phyloP scores from a whole-genome alignment of 2,797 vertebrate species.

The Mormyrus hasselquistii region DNA sequence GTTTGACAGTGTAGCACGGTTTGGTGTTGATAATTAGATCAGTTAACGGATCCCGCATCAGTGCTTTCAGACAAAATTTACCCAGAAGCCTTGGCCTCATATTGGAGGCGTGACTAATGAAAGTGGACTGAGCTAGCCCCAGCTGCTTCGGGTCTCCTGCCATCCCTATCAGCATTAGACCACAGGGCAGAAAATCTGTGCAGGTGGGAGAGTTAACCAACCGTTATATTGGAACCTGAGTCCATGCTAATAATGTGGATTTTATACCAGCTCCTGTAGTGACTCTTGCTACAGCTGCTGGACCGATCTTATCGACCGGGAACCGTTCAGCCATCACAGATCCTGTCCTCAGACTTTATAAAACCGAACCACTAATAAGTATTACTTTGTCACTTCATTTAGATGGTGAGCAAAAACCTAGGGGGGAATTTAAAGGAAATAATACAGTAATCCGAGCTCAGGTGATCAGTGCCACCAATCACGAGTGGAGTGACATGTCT shows the following conservation, averaged over 20 bases:
- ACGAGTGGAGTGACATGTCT: neutral
- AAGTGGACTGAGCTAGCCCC: neutral
- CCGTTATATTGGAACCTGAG: constrained; percentile 33
- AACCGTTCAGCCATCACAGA: neutral
- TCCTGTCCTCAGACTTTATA: neutral
- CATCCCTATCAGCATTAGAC: neutral
- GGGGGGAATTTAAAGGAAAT: neutral
- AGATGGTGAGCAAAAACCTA: neutral
- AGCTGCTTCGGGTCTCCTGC: neutral
- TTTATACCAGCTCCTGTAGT: constrained; percentile 16
- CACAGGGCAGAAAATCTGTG: neutral
- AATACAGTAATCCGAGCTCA: neutral
- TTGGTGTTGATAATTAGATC: neutral
- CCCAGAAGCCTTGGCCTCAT: neutral
- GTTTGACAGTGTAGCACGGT: neutral
- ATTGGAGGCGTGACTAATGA: neutral
- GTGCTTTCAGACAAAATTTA: neutral
- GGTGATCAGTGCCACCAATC: neutral
- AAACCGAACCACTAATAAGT: neutral
- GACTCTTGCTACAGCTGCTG: neutral
- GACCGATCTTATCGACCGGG: neutral
- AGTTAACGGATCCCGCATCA: constrained; percentile 4
- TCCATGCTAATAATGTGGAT: constrained; percentile 30
- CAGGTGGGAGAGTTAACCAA: constrained; percentile 28
- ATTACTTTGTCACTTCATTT: neutral